These are phyloP conservation scores for Drosophila dunni DNA, from an alignment of 1,140 invertebrate species.

Conservation along the genomic window DNA sequence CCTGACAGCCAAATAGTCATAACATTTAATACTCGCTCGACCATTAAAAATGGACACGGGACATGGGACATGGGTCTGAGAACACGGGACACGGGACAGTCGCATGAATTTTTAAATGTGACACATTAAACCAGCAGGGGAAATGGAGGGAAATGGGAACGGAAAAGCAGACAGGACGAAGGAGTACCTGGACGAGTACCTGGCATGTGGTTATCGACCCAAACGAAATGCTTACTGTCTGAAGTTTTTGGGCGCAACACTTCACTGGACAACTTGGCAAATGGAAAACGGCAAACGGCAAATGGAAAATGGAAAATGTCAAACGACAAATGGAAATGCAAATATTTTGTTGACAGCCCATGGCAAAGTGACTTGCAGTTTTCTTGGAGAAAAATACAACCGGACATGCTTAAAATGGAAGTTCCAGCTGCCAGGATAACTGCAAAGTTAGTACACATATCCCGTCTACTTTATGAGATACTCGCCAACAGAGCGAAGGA, in stretches of 20 bases:
- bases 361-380: conserved; percentile 68
- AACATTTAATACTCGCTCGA: conserved; percentile 44
- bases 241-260: conserved; percentile 34
- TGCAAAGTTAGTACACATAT: conserved; percentile 4
- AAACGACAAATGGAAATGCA: conserved; percentile 69
- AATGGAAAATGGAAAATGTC: neutral
- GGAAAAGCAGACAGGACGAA: neutral
- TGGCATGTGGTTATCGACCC: conserved; percentile 40
- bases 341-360: conserved; percentile 77
- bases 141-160: neutral
- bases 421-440: conserved; percentile 26
- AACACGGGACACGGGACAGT: conserved; percentile 25
- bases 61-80: conserved; percentile 3
- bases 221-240: conserved; percentile 37
- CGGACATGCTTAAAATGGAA: conserved; percentile 63
- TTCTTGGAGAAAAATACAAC: conserved; percentile 54
- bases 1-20: conserved; percentile 18
- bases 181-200: neutral
- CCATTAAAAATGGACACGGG: conserved; percentile 44
- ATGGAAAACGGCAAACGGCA: conserved; percentile 2
- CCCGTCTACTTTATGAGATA: conserved; percentile 18
- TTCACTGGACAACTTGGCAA: conserved; percentile 25
- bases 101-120: conserved; percentile 76
- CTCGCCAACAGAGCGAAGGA: neutral
- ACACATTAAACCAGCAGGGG: conserved; percentile 48